Conservation (phyloP, 2,888 invertebrate genomes). For the Mantis religiosa region DNA sequence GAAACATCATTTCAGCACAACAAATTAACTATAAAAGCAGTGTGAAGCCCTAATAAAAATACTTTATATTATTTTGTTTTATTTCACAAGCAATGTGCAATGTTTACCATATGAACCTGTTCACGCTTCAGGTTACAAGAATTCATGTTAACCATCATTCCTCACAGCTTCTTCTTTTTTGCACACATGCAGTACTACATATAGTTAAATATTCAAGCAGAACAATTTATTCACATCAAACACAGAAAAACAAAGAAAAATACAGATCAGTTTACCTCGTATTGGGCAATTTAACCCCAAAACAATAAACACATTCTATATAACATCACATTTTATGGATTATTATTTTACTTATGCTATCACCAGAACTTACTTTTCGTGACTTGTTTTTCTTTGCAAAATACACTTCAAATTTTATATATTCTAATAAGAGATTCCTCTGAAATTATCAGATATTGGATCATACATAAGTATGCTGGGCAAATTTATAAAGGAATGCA, state of each 20-base stretch:
- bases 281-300: not conserved
- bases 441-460: not conserved
- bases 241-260: not conserved
- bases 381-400: not conserved
- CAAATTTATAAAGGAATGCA: too few species aligned
- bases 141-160: not conserved
- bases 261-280: slow-evolving; percentile 12
- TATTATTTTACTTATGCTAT: not conserved
- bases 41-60: not conserved
- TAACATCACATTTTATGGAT: not conserved
- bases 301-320: not conserved
- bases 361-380: not conserved
- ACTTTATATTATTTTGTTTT: not conserved
- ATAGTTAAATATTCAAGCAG: not conserved
- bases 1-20: not conserved
- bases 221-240: not conserved
- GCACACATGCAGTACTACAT: not conserved
- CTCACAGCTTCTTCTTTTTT: not conserved
- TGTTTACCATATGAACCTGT: not conserved
- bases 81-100: not conserved
- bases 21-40: not conserved
- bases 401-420: not conserved
- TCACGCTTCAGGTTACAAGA: not conserved
- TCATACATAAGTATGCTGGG: too few species aligned
- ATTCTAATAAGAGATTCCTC: not conserved